phyloP scores from a whole-genome alignment of 2,888 invertebrate species.

The Andrena flavipes region DNA sequence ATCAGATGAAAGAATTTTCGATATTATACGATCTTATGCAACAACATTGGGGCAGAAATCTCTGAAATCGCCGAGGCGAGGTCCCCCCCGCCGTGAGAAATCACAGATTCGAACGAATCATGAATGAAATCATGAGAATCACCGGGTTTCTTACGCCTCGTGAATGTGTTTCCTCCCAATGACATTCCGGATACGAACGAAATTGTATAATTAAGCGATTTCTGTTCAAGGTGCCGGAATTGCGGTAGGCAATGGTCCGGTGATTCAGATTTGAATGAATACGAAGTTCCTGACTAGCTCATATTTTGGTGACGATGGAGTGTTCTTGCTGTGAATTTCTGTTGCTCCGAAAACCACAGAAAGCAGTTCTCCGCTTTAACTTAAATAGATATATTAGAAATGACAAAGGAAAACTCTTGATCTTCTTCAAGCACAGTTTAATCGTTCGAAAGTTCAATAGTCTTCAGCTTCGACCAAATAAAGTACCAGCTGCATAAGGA shows the following conservation, averaged over 20 bases:
- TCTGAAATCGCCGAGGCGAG: background rate
- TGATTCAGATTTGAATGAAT: slow-evolving; percentile 53
- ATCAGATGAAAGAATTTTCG: background rate
- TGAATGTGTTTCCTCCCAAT: background rate
- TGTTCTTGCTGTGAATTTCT: background rate
- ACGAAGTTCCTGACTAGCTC: slow-evolving; percentile 32
- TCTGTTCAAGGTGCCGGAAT: slow-evolving; percentile 21
- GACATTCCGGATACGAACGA: slow-evolving; percentile 20
- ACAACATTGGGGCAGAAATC: background rate
- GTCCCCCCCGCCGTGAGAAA: background rate
- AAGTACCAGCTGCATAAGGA: background rate
- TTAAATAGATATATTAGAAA: background rate
- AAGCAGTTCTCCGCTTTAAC: background rate
- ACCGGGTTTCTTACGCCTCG: background rate
- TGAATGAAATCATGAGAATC: slow-evolving; percentile 38
- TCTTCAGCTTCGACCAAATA: background rate
- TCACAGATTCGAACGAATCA: background rate
- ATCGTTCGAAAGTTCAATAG: background rate
- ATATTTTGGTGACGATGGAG: slow-evolving; percentile 4
- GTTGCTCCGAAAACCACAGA: background rate
- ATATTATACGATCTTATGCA: background rate
- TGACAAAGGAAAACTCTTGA: background rate
- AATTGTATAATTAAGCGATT: slow-evolving; percentile 39
- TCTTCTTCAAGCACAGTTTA: no score
- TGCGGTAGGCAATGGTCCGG: slow-evolving; percentile 46